phyloP scores from a whole-genome alignment of 2,888 invertebrate species.

The Cepaea hortensis region DNA sequence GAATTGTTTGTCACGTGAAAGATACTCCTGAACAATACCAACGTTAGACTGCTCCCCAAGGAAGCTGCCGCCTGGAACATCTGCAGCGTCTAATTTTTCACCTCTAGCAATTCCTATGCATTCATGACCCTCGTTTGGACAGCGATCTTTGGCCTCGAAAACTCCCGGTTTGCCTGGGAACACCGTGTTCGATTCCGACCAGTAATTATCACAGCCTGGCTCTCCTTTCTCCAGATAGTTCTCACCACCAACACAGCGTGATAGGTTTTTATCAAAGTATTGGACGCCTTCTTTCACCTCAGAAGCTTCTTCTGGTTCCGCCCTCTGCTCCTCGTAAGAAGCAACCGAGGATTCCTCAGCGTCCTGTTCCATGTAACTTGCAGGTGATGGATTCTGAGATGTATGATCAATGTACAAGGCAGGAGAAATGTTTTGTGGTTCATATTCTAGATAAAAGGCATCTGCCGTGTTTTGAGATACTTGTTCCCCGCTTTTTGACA shows the following conservation, averaged over 20 bases:
- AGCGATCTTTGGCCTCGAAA: too few species aligned
- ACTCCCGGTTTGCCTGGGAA: too few species aligned
- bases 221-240: background rate
- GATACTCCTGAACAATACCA: background rate
- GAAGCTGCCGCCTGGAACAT: background rate
- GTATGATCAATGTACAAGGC: too few species aligned
- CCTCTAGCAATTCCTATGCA: too few species aligned
- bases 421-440: too few species aligned
- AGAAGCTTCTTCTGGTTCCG: background rate
- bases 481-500: too few species aligned
- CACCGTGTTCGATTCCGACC: background rate
- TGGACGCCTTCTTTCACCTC: background rate
- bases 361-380: too few species aligned
- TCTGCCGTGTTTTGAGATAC: too few species aligned
- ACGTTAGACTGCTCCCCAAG: background rate
- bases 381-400: too few species aligned
- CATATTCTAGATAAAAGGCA: too few species aligned
- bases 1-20: too few species aligned
- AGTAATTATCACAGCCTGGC: background rate
- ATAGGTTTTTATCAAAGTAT: background rate
- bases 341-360: background rate
- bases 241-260: background rate
- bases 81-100: background rate
- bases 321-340: background rate
- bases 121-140: background rate